Evolutionary conservation across 2,888 invertebrate species (phyloP).

Genomic region (Lobophora halterata): DNA sequence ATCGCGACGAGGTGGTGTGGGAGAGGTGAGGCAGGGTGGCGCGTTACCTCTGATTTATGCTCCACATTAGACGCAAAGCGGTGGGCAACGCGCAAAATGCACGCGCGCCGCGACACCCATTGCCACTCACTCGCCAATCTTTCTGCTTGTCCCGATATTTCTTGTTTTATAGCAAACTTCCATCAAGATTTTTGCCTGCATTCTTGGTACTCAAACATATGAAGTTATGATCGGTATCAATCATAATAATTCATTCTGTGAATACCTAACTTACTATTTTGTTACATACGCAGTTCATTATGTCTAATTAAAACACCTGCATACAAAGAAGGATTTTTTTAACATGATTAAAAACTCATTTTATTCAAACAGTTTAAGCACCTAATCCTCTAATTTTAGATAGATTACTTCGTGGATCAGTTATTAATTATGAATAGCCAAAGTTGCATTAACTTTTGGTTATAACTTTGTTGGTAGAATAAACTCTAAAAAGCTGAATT

Average conservation of each 20-base stretch:
- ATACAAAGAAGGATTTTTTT: too few species aligned
- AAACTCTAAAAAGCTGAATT: constrained; percentile 46
- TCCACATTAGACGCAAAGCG: constrained; percentile 59
- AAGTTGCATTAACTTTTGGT: constrained; percentile 22
- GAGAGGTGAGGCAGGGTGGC: constrained; percentile 46
- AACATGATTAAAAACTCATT: too few species aligned
- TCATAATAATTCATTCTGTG: too few species aligned
- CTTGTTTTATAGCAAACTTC: constrained; percentile 25
- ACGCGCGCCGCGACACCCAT: constrained; percentile 53
- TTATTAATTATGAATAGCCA: constrained; percentile 19
- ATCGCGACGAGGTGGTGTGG: constrained; percentile 64
- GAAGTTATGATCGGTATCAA: too few species aligned
- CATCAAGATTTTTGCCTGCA: too few species aligned
- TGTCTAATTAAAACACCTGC: too few species aligned
- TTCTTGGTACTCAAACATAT: too few species aligned
- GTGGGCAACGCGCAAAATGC: constrained; percentile 65
- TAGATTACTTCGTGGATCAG: constrained; percentile 3
- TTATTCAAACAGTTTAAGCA: too few species aligned
- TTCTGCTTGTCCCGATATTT: constrained; percentile 30
- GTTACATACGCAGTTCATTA: too few species aligned
- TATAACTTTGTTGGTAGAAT: constrained; percentile 29
- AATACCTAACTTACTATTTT: too few species aligned
- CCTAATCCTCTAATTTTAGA: background rate
- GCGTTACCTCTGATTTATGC: constrained; percentile 76
- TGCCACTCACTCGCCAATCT: constrained; percentile 49